A percentile compares a stretch with the other conserved stretches of the same genome.
phyloP scores from a whole-genome alignment of 1,140 invertebrate species.

The Apis cerana region DNA sequence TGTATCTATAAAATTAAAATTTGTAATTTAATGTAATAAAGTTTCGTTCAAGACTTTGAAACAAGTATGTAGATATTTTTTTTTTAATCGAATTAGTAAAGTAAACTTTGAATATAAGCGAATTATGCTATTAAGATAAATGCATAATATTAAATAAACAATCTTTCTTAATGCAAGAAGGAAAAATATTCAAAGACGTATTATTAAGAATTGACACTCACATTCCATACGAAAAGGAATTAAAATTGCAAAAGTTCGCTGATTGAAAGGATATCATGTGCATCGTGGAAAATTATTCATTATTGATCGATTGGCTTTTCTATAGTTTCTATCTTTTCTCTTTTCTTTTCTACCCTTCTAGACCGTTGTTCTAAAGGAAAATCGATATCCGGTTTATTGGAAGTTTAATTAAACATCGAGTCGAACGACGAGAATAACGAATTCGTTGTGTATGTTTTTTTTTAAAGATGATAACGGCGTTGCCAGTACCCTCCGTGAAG shows the following conservation, averaged over 20 bases:
- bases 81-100: too few relatives aligned
- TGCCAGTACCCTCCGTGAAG: constrained; percentile 78
- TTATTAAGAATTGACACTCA: too few relatives aligned
- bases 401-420: background rate
- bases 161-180: too few relatives aligned
- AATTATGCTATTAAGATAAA: too few relatives aligned
- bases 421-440: background rate
- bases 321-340: background rate
- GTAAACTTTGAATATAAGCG: too few relatives aligned
- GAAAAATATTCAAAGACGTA: background rate
- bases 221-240: background rate
- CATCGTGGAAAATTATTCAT: background rate
- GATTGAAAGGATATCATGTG: background rate
- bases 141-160: too few relatives aligned
- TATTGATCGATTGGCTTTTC: background rate
- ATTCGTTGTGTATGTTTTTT: background rate
- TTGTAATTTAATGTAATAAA: too few relatives aligned
- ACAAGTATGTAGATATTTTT: too few relatives aligned
- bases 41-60: too few relatives aligned
- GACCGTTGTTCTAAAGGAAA: background rate
- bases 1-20: too few relatives aligned
- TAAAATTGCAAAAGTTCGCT: constrained; percentile 2
- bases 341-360: background rate
- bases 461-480: constrained; percentile 78
- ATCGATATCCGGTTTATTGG: background rate